These are phyloP conservation scores for Prostheceraeus crozeri DNA, from an alignment of 2,888 invertebrate species.

Conservation along the genomic window DNA sequence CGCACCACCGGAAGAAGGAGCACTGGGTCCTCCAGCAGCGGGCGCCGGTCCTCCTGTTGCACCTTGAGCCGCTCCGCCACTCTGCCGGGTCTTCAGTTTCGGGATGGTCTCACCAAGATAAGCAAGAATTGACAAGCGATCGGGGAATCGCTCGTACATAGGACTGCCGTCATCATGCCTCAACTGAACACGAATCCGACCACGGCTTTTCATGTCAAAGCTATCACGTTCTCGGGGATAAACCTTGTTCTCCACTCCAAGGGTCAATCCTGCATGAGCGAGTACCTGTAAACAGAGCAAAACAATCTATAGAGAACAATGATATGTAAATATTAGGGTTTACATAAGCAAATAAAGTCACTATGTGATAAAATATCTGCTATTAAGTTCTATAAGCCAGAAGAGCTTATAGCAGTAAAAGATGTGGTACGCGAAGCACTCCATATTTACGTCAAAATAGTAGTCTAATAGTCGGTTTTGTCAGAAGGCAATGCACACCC, in stretches of 20 bases:
- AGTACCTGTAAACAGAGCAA: no score
- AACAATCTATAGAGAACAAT: no score
- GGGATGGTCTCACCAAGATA: conserved; percentile 78
- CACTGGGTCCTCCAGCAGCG: background rate
- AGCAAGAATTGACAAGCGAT: conserved; percentile 67
- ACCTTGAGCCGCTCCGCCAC: conserved; percentile 15
- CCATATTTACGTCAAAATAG: no score
- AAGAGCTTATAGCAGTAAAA: no score
- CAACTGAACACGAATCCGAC: conserved; percentile 82
- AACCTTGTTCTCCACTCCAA: conserved; percentile 77
- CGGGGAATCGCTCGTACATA: conserved; percentile 60
- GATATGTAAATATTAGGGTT: no score
- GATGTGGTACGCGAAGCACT: no score
- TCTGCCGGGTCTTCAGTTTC: conserved; percentile 70
- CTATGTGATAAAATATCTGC: no score
- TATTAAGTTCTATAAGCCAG: no score
- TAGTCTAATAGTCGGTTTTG: no score
- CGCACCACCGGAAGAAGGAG: no score
- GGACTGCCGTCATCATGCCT: conserved; percentile 78
- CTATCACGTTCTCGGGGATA: conserved; percentile 83
- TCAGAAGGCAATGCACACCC: no score
- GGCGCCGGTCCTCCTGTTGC: background rate
- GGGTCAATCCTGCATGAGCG: conserved; percentile 70
- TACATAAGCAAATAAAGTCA: no score
- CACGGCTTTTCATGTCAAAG: conserved; percentile 69